Percentiles rank a stretch among this genome's conserved stretches.
Conservation (phyloP, 2,113 vertebrate species). For the Antennarius striatus region DNA sequence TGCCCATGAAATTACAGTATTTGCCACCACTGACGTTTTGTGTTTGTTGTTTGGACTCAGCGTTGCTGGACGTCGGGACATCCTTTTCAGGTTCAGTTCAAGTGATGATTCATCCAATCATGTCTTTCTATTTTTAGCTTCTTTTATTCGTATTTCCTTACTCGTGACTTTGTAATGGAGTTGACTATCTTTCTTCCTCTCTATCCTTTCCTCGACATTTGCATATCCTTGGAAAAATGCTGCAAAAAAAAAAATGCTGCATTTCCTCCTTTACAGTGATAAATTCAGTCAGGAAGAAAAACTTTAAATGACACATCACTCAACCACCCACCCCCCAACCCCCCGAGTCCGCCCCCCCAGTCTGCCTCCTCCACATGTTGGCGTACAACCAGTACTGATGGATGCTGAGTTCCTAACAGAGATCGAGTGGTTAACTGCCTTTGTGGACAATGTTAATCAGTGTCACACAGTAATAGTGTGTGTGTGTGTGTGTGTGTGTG, state of each 20-base stretch:
- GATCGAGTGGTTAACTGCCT: constrained; percentile 54
- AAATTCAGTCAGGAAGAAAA: constrained; percentile 58
- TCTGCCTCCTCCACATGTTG: constrained; percentile 37
- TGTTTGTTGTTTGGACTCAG: neutral
- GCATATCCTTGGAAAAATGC: constrained; percentile 68
- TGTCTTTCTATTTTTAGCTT: constrained; percentile 19
- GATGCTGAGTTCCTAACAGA: constrained; percentile 59
- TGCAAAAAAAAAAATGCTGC: constrained; percentile 60
- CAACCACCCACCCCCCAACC: constrained; percentile 9
- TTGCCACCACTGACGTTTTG: constrained; percentile 1
- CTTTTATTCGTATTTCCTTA: constrained; percentile 34
- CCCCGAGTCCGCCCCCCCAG: too few species aligned
- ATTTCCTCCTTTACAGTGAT: constrained; percentile 55
- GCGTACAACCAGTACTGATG: constrained; percentile 61
- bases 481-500: constrained; percentile 18
- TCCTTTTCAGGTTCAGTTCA: constrained; percentile 10
- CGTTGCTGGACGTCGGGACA: constrained; percentile 21
- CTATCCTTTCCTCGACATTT: constrained; percentile 42
- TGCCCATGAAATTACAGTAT: neutral
- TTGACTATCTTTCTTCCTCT: constrained; percentile 29
- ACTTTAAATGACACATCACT: constrained; percentile 54
- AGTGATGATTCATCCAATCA: constrained; percentile 21
- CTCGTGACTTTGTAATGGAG: constrained; percentile 42
- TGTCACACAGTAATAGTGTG: constrained; percentile 17
- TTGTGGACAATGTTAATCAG: constrained; percentile 65